These are phyloP conservation scores for Agapornis roseicollis DNA, from an alignment of 2,113 vertebrate species.

Conservation along the genomic window DNA sequence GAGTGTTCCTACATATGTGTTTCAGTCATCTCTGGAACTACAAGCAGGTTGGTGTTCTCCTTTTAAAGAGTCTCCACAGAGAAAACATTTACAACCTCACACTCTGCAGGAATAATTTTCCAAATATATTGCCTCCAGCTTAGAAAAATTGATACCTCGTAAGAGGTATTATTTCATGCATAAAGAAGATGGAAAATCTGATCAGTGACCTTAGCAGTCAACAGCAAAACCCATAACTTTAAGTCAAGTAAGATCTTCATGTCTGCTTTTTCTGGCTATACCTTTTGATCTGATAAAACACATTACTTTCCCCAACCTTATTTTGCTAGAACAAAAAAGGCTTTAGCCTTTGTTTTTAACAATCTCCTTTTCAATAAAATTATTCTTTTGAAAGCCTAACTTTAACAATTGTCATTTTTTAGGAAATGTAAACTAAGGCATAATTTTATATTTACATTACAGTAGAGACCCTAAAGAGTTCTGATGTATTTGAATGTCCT, in stretches of 20 bases:
- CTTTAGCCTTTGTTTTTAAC: not conserved
- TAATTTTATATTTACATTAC: not conserved
- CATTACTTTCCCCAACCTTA: not conserved
- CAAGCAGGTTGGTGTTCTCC: not conserved
- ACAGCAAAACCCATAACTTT: not conserved
- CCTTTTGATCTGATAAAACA: not conserved
- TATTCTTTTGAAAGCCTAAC: not conserved
- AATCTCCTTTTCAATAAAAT: not conserved
- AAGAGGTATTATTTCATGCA: not conserved
- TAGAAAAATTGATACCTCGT: not conserved
- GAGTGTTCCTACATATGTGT: not conserved
- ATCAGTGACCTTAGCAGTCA: not conserved
- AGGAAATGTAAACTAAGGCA: not conserved
- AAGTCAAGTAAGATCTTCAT: not conserved
- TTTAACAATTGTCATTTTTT: not conserved
- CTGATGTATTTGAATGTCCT: not conserved
- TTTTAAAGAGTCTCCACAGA: not conserved
- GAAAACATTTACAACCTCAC: not conserved
- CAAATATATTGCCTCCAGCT: not conserved
- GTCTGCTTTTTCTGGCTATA: not conserved
- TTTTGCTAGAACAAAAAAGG: not conserved
- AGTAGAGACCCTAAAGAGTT: not conserved
- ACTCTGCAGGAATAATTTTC: not conserved
- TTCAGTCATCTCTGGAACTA: not conserved
- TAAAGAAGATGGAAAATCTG: not conserved